Evolutionary conservation across 2,113 vertebrate species (phyloP).

Genomic region (Ramphastos sulfuratus): DNA sequence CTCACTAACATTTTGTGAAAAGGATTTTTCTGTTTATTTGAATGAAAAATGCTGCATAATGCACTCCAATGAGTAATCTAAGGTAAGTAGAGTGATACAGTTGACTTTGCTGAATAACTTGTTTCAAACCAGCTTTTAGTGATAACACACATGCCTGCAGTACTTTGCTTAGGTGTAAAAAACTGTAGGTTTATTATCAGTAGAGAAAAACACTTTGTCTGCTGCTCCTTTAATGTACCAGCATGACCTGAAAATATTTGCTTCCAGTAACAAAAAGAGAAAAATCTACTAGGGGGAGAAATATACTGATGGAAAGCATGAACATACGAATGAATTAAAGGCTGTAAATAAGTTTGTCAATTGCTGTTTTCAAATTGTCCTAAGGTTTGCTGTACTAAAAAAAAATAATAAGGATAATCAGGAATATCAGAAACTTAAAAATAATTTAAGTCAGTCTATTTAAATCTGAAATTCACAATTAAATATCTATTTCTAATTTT

Average conservation of each 20-base stretch:
- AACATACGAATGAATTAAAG: background rate
- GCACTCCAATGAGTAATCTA: background rate
- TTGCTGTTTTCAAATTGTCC: background rate
- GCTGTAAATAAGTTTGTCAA: background rate
- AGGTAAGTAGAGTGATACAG: background rate
- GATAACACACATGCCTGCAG: background rate
- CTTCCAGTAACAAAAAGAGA: background rate
- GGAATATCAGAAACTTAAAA: background rate
- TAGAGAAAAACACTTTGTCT: conserved; percentile 38
- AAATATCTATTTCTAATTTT: background rate
- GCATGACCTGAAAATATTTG: background rate
- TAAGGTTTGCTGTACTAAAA: background rate
- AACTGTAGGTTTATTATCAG: conserved; percentile 36
- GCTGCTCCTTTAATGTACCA: background rate
- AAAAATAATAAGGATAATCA: background rate
- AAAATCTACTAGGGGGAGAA: background rate
- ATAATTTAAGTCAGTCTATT: background rate
- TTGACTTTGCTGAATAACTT: background rate
- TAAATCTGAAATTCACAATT: background rate
- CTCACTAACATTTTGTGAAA: background rate
- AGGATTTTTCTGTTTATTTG: background rate
- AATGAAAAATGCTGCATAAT: background rate
- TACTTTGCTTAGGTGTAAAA: background rate
- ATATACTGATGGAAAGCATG: background rate
- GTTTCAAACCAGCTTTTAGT: background rate